These are phyloP conservation scores for Phytoseiulus persimilis DNA, from an alignment of 2,888 invertebrate genomes.

Conservation along the genomic window DNA sequence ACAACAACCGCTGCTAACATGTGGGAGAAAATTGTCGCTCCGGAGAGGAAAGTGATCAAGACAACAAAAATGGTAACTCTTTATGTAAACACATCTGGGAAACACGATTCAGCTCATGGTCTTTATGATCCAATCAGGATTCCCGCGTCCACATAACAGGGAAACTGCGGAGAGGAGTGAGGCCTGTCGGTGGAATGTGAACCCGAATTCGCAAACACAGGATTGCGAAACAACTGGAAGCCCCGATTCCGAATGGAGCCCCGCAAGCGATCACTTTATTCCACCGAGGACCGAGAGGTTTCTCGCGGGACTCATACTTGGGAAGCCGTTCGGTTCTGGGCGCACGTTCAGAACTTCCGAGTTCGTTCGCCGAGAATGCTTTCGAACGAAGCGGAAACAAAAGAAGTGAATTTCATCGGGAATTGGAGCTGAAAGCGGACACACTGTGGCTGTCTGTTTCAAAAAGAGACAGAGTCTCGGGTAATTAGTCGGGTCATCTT, in stretches of 20 bases:
- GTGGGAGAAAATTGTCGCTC: neutral
- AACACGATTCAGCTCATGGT: neutral
- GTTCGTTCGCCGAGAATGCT: neutral
- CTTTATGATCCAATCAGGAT: neutral
- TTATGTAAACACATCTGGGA: slow-evolving; percentile 5
- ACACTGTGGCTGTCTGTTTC: neutral
- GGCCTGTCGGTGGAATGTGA: no score
- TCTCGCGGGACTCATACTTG: no score
- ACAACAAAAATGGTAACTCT: neutral
- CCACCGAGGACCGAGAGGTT: no score
- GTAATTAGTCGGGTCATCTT: slow-evolving; percentile 32
- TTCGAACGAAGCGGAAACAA: neutral
- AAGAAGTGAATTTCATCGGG: neutral
- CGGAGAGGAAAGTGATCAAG: neutral
- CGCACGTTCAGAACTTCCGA: no score
- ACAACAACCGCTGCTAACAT: neutral
- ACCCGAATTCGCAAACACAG: no score
- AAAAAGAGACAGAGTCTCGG: slow-evolving; percentile 9
- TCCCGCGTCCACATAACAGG: neutral
- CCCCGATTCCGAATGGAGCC: no score
- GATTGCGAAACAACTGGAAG: no score
- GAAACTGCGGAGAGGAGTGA: no score
- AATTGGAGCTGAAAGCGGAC: neutral
- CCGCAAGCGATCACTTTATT: no score
- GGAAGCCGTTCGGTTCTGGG: no score